Evolutionary conservation across 2,113 vertebrate genomes (phyloP).

Genomic region (Pangasianodon hypophthalmus): DNA sequence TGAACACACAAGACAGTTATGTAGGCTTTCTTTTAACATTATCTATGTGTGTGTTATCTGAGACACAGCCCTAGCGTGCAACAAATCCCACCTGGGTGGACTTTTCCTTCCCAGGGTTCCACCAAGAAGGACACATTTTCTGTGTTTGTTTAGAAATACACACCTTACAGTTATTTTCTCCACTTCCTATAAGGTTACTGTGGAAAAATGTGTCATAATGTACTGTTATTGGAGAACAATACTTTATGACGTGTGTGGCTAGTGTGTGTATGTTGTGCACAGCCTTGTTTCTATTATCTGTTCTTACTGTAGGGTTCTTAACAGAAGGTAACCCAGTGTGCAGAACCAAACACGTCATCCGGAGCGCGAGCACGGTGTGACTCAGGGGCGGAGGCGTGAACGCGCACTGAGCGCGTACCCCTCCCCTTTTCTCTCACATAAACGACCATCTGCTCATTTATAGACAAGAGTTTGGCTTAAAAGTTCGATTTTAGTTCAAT

Average conservation of each 20-base stretch:
- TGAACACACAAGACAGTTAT: background rate
- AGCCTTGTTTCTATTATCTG: background rate
- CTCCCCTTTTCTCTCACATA: constrained; percentile 60
- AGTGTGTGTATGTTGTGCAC: background rate
- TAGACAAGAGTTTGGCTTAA: constrained; percentile 38
- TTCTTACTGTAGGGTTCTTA: background rate
- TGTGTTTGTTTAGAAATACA: background rate
- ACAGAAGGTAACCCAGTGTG: background rate
- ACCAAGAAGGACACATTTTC: background rate
- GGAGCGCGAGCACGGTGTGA: constrained; percentile 29
- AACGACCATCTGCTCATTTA: constrained; percentile 71
- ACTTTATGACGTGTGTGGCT: background rate
- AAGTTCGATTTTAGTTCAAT: constrained; percentile 30
- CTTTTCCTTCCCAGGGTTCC: background rate
- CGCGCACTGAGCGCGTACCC: constrained; percentile 69
- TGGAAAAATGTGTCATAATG: background rate
- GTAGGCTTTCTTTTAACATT: background rate
- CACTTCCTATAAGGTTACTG: background rate
- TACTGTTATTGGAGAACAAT: too few relatives aligned
- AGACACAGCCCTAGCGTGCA: background rate
- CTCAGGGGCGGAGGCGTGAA: constrained; percentile 66
- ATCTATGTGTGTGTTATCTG: background rate
- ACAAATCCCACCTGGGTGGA: background rate
- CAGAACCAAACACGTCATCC: background rate
- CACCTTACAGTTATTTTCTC: background rate